Evolutionary conservation across 2,888 invertebrate species (phyloP).

Genomic region (Gnatocerus cornutus): DNA sequence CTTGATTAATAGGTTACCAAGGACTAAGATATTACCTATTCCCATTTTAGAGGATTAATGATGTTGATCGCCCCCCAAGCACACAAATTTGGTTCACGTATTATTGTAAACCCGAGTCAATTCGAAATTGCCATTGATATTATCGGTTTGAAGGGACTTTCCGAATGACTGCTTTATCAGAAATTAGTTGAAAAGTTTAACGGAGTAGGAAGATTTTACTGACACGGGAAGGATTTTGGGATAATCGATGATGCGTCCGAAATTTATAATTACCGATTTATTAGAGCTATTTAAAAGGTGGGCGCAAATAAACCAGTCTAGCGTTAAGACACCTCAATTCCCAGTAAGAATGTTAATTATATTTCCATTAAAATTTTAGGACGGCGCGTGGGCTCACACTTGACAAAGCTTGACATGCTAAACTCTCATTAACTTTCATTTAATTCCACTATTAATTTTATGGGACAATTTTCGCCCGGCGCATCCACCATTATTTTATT

Average conservation of each 20-base stretch:
- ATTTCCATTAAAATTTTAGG: not conserved
- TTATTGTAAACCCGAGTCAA: constrained; percentile 32
- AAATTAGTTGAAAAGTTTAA: constrained; percentile 2
- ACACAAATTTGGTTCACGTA: constrained; percentile 35
- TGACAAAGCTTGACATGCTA: too few relatives aligned
- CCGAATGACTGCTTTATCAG: constrained; percentile 1
- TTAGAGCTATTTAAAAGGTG: too few relatives aligned
- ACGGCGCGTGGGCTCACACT: not conserved
- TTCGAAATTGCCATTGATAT: constrained; percentile 38
- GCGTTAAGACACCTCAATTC: too few relatives aligned
- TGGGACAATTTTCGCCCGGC: not conserved
- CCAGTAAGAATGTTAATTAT: not conserved
- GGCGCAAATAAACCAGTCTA: too few relatives aligned
- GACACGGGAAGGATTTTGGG: too few relatives aligned
- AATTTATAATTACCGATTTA: too few relatives aligned
- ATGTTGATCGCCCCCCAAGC: constrained; percentile 30
- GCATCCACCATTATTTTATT: constrained; percentile 10
- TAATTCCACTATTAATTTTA: too few relatives aligned
- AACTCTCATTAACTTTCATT: too few relatives aligned
- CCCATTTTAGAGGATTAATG: constrained; percentile 34
- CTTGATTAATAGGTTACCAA: constrained; percentile 36
- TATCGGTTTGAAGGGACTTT: constrained; percentile 30
- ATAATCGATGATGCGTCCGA: too few relatives aligned
- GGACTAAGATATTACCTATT: constrained; percentile 37
- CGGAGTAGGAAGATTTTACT: not conserved